Evolutionary conservation across 2,888 invertebrate genomes (phyloP).

Genomic region (Nysson spinosus): DNA sequence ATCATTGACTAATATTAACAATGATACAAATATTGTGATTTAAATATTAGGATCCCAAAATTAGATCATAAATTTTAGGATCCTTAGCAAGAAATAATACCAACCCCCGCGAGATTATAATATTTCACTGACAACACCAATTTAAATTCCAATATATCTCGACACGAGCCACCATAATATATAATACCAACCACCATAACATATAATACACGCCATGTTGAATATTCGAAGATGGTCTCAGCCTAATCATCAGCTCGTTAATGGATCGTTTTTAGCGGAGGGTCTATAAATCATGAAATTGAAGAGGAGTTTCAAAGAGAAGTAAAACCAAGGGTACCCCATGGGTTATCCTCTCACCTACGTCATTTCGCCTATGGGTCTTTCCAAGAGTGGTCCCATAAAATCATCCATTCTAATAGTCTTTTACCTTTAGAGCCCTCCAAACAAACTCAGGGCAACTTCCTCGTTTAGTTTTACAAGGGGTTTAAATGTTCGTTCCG

Average conservation of each 20-base stretch:
- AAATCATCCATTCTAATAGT: slow-evolving; percentile 41
- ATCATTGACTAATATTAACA: too few relatives aligned
- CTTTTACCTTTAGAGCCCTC: not conserved
- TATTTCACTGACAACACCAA: slow-evolving; percentile 22
- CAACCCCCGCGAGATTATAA: slow-evolving; percentile 16
- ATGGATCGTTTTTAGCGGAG: slow-evolving; percentile 39
- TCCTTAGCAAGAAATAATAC: slow-evolving; percentile 44
- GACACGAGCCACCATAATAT: slow-evolving; percentile 48
- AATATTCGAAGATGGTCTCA: slow-evolving; percentile 23
- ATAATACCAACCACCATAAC: too few relatives aligned
- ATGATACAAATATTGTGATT: too few relatives aligned
- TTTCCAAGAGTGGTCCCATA: slow-evolving; percentile 21
- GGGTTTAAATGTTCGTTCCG: not conserved
- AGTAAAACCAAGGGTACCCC: not conserved
- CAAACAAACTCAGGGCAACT: slow-evolving; percentile 2
- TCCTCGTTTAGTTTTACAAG: not conserved
- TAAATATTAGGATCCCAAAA: too few relatives aligned
- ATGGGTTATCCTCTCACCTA: slow-evolving; percentile 12
- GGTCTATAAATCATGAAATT: slow-evolving; percentile 58
- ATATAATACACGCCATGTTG: slow-evolving; percentile 49
- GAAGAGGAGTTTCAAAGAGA: slow-evolving; percentile 32
- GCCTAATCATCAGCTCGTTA: slow-evolving; percentile 44
- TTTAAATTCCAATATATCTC: slow-evolving; percentile 52
- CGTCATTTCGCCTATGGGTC: not conserved
- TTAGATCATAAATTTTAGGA: too few relatives aligned